Conservation (phyloP, 2,797 vertebrate genomes). For the Ptychadena robeensis region DNA sequence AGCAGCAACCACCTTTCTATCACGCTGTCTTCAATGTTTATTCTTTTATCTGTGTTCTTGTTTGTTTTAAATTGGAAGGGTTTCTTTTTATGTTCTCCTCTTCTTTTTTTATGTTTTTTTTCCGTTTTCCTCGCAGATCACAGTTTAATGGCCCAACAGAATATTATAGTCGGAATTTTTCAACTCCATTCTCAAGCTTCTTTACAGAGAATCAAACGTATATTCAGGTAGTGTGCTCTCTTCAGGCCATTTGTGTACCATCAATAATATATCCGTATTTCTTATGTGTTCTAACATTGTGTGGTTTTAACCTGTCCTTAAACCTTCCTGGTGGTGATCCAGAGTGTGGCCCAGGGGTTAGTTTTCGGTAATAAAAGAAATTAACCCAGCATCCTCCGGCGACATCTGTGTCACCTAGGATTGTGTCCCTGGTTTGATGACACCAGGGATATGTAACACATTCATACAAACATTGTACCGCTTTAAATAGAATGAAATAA, state of each 20-base stretch:
- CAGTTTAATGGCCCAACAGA: conserved; percentile 33
- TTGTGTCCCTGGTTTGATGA: too few relatives aligned
- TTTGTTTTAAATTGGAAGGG: not conserved
- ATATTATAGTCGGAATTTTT: conserved; percentile 24
- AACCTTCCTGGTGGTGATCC: too few relatives aligned
- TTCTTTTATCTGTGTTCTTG: not conserved
- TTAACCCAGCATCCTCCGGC: too few relatives aligned
- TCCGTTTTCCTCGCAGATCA: conserved; percentile 28
- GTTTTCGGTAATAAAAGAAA: too few relatives aligned
- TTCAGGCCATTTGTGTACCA: not conserved
- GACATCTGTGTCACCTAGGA: too few relatives aligned
- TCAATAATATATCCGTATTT: not conserved
- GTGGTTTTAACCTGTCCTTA: not conserved
- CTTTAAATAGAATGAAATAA: too few relatives aligned
- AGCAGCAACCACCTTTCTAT: not conserved
- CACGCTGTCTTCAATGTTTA: not conserved
- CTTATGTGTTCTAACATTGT: not conserved
- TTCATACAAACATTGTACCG: too few relatives aligned
- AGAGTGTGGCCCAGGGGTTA: too few relatives aligned
- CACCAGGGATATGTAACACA: too few relatives aligned
- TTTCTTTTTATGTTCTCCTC: not conserved
- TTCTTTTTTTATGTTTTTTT: conserved; percentile 6
- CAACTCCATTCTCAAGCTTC: conserved; percentile 5
- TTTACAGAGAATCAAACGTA: conserved; percentile 5
- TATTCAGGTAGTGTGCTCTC: conserved; percentile 28